These are phyloP conservation scores for Tachyglossus aculeatus DNA, from an alignment of 2,797 vertebrate species.

Conservation along the genomic window DNA sequence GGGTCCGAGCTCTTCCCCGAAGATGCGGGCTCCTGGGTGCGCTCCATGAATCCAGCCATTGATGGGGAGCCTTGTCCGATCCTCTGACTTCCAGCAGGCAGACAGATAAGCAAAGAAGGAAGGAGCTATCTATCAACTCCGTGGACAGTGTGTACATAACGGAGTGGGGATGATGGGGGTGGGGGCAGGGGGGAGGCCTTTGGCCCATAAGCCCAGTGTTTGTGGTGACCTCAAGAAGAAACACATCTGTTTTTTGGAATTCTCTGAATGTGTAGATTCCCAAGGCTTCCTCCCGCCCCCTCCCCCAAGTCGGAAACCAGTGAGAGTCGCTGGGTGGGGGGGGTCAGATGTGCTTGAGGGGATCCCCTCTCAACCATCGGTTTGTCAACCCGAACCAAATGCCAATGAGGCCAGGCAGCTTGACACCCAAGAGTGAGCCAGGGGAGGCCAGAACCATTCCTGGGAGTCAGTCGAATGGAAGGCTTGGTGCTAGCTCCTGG, in stretches of 20 bases:
- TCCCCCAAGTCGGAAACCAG: not conserved
- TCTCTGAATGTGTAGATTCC: not conserved
- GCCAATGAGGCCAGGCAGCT: constrained; percentile 21
- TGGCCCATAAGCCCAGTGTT: constrained; percentile 7
- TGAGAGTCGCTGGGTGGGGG: not conserved
- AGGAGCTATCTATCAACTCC: not conserved
- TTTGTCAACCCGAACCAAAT: constrained; percentile 41
- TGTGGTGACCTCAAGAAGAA: not conserved
- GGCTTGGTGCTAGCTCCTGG: constrained; percentile 53
- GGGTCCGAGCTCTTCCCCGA: too few relatives aligned
- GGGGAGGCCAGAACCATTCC: constrained; percentile 41
- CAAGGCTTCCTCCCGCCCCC: not conserved
- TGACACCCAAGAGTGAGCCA: constrained; percentile 37
- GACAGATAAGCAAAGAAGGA: constrained; percentile 2
- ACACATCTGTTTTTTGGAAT: not conserved
- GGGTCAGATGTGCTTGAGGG: too few relatives aligned
- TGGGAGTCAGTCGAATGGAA: constrained; percentile 40
- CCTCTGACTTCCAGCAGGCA: not conserved
- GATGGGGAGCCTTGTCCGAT: not conserved
- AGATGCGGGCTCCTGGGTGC: too few relatives aligned
- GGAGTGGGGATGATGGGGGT: not conserved
- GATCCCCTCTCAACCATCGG: too few relatives aligned
- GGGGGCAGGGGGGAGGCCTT: not conserved
- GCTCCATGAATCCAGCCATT: not conserved
- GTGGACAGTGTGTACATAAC: not conserved